Conservation (phyloP, 2,888 invertebrate species). For the Sicus ferrugineus region DNA sequence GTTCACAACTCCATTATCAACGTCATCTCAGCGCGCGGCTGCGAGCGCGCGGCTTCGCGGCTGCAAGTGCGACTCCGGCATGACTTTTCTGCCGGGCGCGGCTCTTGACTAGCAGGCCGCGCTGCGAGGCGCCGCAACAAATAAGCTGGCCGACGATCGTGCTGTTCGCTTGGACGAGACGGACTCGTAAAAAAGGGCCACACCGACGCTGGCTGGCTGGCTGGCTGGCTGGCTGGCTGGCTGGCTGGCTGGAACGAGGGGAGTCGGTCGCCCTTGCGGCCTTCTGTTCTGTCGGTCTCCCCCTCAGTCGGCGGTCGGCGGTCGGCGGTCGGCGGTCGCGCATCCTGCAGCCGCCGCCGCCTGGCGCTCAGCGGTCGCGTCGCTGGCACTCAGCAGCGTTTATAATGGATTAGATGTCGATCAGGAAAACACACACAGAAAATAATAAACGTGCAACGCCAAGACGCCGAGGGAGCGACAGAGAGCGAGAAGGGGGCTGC, state of each 20-base stretch:
- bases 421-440: constrained; percentile 32
- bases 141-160: constrained; percentile 16
- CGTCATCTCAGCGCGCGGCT: constrained; percentile 9
- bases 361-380: constrained; percentile 5
- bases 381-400: constrained; percentile 5
- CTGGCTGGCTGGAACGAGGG: neutral
- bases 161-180: neutral
- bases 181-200: constrained; percentile 22
- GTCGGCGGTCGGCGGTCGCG: too few species aligned
- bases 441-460: constrained; percentile 21
- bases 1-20: constrained; percentile 34
- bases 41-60: neutral
- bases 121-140: neutral
- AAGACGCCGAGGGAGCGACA: constrained; percentile 13
- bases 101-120: neutral
- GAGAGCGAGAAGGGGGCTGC: neutral
- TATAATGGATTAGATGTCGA: constrained; percentile 33
- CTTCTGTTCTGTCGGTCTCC: neutral
- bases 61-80: neutral
- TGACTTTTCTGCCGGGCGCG: neutral
- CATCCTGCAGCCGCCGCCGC: neutral
- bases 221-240: neutral
- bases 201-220: constrained; percentile 6
- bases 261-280: neutral
- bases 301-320: neutral